Evolutionary conservation across 2,888 invertebrate genomes (phyloP), one percentile per base, ranked within the genome.

Genomic region (Siphlonurus alternatus): DNA sequence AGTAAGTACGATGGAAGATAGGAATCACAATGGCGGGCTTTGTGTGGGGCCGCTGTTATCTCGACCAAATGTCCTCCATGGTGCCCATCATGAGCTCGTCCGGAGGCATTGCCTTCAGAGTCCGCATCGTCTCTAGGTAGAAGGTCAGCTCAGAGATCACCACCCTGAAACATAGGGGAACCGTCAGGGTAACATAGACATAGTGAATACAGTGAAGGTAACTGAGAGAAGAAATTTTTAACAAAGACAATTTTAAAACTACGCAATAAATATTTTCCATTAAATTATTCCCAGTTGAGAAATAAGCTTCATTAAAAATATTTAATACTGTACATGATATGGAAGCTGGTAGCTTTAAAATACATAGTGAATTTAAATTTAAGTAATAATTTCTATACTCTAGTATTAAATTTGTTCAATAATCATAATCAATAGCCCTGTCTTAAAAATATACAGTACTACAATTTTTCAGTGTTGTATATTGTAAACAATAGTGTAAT

Each of bases 121-220:
- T 87, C 73, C 88, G 85, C 71, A 94, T 80, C 65, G 91, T 92
- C 77, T 93, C 89, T 71, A 91, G 81, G 75, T 94, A 94, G 77
- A 93, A 93, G 67, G 90, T 89, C 72, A 93, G 77, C 78, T 94
- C 94, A 7, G 92, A 89, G 51, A 90, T 93, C n/a, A 94, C 93
- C 63, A 92, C 86, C 56, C 78, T 78, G 70, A 51, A 71, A 72
- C 69, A 65, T n/a, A n/a, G n/a, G n/a, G n/a, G 54, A 63, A 65
- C 7, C 1, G 1, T 59, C 18, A 59, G 59, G 18, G 38, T 19
- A 1, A 65, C 2, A 20, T 2, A 53, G 19, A 64, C 23, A 61
- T 18, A n/a, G 7, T 7, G 56, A 56, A n/a, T n/a, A n/a, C n/a
- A n/a, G n/a, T 18, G 56, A 63, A 51, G 20, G 2, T 10, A 62